phyloP scores from a whole-genome alignment of 2,113 vertebrate genomes.

The Uria lomvia region DNA sequence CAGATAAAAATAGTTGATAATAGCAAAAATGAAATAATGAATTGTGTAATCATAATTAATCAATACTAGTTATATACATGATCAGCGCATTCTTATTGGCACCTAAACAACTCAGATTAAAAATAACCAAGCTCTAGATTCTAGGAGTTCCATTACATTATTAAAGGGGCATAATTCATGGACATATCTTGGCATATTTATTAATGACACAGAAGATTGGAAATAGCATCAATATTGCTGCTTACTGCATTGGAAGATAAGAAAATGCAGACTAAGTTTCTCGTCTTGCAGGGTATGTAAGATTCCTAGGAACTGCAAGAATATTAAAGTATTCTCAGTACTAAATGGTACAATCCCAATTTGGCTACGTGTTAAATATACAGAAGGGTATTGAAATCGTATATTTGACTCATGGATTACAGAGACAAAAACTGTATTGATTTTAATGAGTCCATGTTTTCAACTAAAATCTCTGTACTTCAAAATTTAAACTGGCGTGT shows the following conservation, averaged over 20 bases:
- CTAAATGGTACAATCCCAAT: not conserved
- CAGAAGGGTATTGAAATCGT: not conserved
- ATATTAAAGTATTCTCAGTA: not conserved
- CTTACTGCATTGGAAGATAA: slow-evolving; percentile 4
- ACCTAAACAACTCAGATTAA: not conserved
- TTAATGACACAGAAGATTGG: slow-evolving; percentile 38
- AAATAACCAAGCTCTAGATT: not conserved
- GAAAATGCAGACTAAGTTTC: slow-evolving; percentile 1
- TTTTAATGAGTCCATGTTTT: not conserved
- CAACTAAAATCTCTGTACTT: not conserved
- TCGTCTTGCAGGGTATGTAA: not conserved
- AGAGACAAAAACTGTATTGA: not conserved
- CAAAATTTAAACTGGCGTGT: not conserved
- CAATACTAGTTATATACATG: not conserved
- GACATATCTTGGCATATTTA: slow-evolving; percentile 32
- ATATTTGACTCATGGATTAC: not conserved
- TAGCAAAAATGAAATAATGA: not conserved
- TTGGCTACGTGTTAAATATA: not conserved
- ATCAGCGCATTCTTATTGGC: slow-evolving; percentile 20
- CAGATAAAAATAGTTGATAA: not conserved
- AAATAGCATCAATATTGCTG: slow-evolving; percentile 7
- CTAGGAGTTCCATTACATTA: slow-evolving; percentile 26
- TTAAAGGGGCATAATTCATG: slow-evolving; percentile 17
- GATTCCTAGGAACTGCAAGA: not conserved
- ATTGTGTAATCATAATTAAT: not conserved